Evolutionary conservation across 2,797 vertebrate genomes (phyloP).

Genomic region (Odontamblyopus lacepedii): DNA sequence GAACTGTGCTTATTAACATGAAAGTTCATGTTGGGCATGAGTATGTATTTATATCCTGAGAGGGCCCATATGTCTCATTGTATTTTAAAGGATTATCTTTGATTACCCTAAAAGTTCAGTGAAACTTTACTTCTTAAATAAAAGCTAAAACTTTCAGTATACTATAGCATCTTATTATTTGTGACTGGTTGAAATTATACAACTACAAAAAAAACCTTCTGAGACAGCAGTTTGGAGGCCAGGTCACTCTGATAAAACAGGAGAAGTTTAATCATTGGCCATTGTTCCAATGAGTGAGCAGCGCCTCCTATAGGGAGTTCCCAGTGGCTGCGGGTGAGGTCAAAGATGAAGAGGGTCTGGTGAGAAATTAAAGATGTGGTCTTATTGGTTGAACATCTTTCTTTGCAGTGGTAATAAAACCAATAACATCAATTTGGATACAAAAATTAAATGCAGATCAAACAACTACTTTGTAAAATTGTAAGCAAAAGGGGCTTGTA

Average conservation of each 20-base stretch:
- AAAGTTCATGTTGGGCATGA: conserved; percentile 42
- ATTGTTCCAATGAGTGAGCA: conserved; percentile 57
- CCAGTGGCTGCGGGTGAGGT: conserved; percentile 33
- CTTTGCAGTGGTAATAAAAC: neutral
- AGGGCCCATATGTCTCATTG: conserved; percentile 46
- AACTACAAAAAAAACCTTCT: neutral
- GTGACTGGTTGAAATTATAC: too few species aligned
- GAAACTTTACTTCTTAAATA: neutral
- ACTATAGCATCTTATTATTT: too few species aligned
- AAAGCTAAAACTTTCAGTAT: neutral
- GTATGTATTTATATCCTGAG: conserved; percentile 31
- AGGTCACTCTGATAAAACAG: conserved; percentile 43
- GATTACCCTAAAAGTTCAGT: neutral
- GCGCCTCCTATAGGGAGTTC: conserved; percentile 52
- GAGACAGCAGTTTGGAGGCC: conserved; percentile 45
- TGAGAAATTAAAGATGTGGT: conserved; percentile 8
- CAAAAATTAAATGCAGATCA: neutral
- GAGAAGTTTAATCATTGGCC: conserved; percentile 59
- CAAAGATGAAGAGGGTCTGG: conserved; percentile 36
- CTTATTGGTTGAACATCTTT: neutral
- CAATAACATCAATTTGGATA: neutral
- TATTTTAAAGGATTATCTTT: conserved; percentile 10
- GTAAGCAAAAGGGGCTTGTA: neutral
- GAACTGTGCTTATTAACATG: conserved; percentile 52
- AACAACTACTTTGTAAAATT: neutral